Conservation (phyloP, 2,113 vertebrate genomes). For the Muntiacus muntjak region DNA sequence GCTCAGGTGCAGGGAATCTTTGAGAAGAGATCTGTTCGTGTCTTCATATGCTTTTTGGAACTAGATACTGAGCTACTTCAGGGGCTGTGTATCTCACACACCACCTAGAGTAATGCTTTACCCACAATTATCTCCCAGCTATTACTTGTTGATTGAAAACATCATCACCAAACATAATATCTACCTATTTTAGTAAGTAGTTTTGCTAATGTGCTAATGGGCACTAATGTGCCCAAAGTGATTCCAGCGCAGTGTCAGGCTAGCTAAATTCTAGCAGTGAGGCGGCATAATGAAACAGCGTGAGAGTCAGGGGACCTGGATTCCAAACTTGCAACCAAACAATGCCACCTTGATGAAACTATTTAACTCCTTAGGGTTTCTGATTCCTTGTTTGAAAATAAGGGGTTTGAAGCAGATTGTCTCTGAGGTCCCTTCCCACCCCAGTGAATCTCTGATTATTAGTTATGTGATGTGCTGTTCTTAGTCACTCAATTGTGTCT, state of each 20-base stretch:
- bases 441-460: not conserved
- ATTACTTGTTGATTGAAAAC: not conserved
- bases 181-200: not conserved
- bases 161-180: not conserved
- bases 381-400: not conserved
- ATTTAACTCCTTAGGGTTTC: not conserved
- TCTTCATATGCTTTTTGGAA: not conserved
- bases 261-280: conserved; percentile 14
- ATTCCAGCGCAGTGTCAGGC: not conserved
- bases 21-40: not conserved
- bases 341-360: not conserved
- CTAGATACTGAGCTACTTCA: not conserved
- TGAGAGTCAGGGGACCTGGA: not conserved
- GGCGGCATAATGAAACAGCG: not conserved
- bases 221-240: not conserved
- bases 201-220: not conserved
- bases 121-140: not conserved
- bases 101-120: not conserved
- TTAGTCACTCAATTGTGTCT: not conserved
- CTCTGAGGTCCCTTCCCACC: not conserved
- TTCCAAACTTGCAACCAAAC: not conserved
- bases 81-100: not conserved
- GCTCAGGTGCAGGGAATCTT: not conserved
- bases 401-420: not conserved
- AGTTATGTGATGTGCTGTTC: not conserved